These are phyloP conservation scores for Oligia strigilis DNA, from an alignment of 2,888 invertebrate species.

Conservation along the genomic window DNA sequence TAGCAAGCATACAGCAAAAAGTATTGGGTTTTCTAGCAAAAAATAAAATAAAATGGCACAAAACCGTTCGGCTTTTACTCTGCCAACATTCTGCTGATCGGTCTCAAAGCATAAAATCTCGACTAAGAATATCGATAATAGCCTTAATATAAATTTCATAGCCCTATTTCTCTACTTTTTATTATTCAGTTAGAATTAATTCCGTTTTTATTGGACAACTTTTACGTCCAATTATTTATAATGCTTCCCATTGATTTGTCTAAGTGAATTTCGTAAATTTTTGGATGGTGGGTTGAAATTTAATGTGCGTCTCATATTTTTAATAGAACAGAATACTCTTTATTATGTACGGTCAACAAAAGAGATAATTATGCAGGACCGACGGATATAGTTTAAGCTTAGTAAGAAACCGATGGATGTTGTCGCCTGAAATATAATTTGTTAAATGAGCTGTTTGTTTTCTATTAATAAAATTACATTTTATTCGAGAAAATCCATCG, in stretches of 20 bases:
- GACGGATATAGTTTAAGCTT: too few species aligned
- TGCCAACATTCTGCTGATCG: constrained; percentile 49
- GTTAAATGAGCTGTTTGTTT: too few species aligned
- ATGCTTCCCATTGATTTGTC: constrained; percentile 57
- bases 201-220: constrained; percentile 63
- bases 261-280: constrained; percentile 41
- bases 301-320: background rate
- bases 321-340: background rate
- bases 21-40: background rate
- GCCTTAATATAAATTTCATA: constrained; percentile 68
- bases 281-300: constrained; percentile 23
- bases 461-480: too few species aligned
- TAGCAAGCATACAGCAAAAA: background rate
- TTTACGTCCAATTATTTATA: constrained; percentile 68
- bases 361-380: too few species aligned
- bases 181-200: constrained; percentile 68
- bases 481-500: too few species aligned
- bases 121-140: constrained; percentile 64
- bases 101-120: constrained; percentile 58
- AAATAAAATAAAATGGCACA: constrained; percentile 30
- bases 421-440: too few species aligned
- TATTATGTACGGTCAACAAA: background rate
- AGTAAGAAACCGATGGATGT: too few species aligned
- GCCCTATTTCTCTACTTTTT: constrained; percentile 63
- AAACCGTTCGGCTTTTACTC: constrained; percentile 22